Conservation (phyloP, 2,113 vertebrate genomes). For the Casuarius casuarius region DNA sequence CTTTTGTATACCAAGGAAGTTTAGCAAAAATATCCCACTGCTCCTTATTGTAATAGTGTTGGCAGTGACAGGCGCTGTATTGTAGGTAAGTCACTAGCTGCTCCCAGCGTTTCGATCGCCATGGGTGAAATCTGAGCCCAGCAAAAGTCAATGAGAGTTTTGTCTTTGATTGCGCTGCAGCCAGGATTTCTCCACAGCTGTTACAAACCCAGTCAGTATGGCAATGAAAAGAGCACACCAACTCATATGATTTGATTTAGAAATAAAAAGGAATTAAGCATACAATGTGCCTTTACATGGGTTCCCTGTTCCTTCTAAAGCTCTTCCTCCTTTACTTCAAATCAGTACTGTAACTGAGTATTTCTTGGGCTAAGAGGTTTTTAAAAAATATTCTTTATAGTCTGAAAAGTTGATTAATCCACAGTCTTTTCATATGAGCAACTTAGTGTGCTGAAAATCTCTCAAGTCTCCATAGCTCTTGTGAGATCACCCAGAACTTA, state of each 20-base stretch:
- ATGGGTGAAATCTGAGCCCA: not conserved
- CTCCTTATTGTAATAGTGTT: not conserved
- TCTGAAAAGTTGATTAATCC: not conserved
- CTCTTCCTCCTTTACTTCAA: not conserved
- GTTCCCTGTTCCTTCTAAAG: not conserved
- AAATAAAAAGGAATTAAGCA: accelerated
- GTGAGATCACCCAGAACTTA: not conserved
- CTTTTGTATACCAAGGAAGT: not conserved
- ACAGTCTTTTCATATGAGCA: not conserved
- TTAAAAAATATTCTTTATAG: not conserved
- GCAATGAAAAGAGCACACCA: not conserved
- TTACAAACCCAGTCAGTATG: not conserved
- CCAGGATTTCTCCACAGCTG: slow-evolving; percentile 48
- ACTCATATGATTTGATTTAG: not conserved
- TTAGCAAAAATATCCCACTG: not conserved
- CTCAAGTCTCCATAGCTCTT: not conserved
- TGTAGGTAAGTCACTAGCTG: not conserved
- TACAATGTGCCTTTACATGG: not conserved
- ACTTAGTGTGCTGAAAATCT: not conserved
- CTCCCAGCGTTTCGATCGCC: not conserved
- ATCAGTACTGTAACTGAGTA: not conserved
- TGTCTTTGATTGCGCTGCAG: slow-evolving; percentile 23
- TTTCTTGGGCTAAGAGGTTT: not conserved
- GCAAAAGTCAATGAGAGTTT: slow-evolving; percentile 49
- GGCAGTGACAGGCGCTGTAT: not conserved